A percentile compares a stretch with the other conserved stretches of the same genome.
Evolutionary conservation across 1,140 invertebrate species (phyloP).

Genomic region (Lithobius niger): DNA sequence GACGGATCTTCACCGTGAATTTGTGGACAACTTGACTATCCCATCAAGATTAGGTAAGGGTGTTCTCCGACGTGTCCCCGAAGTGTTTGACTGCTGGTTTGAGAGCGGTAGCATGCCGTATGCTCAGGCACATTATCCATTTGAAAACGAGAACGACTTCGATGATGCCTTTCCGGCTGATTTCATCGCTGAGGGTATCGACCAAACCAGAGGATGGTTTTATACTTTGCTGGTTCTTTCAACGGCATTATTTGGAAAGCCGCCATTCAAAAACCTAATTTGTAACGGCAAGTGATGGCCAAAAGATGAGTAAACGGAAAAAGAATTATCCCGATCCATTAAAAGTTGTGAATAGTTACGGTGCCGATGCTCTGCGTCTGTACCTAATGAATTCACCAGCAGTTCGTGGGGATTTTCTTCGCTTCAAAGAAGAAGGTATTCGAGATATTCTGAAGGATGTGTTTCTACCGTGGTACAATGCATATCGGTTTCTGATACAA

Average conservation of each 20-base stretch:
- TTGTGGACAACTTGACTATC: constrained; percentile 84
- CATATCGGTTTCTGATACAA: constrained; percentile 88
- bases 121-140: constrained; percentile 93
- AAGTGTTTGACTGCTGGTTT: constrained; percentile 99
- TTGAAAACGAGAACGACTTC: constrained; percentile 82
- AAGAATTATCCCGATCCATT: constrained; percentile 98
- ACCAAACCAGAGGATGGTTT: constrained; percentile 98
- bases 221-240: constrained; percentile 94
- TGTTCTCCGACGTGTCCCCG: constrained; percentile 65
- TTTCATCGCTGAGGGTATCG: constrained; percentile 98
- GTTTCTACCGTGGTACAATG: constrained; percentile 98
- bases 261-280: constrained; percentile 96
- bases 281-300: constrained; percentile 94
- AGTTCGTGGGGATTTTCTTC: constrained; percentile 87
- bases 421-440: constrained; percentile 96
- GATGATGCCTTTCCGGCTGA: constrained; percentile 94
- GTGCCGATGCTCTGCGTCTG: constrained; percentile 83
- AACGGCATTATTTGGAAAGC: constrained; percentile 88
- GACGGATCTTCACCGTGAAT: constrained; percentile 88
- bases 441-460: constrained; percentile 94
- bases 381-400: constrained; percentile 98
- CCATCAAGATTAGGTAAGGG: constrained; percentile 74
- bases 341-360: constrained; percentile 81
- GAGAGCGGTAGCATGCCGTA: constrained; percentile 99
- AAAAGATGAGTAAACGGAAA: constrained; percentile 99